A percentile compares a stretch with the other conserved stretches of the same genome.
Evolutionary conservation across 1,140 invertebrate genomes (phyloP).

Genomic region (Chymomyza costata): DNA sequence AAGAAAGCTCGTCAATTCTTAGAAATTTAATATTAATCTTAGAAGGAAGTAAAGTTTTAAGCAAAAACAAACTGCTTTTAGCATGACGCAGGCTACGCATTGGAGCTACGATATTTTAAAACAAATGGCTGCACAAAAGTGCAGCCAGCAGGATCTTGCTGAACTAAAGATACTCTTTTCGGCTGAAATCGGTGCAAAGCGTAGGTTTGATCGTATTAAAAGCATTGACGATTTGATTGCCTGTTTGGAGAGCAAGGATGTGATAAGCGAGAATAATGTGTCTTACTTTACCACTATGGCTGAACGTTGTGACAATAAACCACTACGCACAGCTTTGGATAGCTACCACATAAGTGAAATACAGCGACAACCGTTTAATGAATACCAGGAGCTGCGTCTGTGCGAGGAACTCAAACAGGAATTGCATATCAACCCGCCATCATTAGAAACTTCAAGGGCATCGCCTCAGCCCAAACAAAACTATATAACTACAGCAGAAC

Average conservation of each 20-base stretch:
- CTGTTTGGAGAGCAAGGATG: slow-evolving; percentile 49
- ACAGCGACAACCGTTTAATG: slow-evolving; percentile 5
- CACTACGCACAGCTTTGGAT: slow-evolving; percentile 22
- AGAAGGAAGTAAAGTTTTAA: too few species aligned
- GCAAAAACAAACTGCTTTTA: too few species aligned
- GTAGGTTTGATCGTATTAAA: slow-evolving; percentile 34
- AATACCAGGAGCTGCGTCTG: slow-evolving; percentile 45
- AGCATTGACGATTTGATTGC: slow-evolving; percentile 47
- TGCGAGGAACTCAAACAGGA: slow-evolving; percentile 45
- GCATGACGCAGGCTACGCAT: slow-evolving; percentile 7
- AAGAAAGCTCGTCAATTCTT: too few species aligned
- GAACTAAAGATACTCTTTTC: slow-evolving; percentile 37
- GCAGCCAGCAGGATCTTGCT: slow-evolving; percentile 18
- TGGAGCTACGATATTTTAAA: slow-evolving; percentile 56
- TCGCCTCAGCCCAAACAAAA: slow-evolving; percentile 23
- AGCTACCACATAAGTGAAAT: slow-evolving; percentile 19
- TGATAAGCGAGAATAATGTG: slow-evolving; percentile 44
- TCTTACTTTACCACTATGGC: too few species aligned
- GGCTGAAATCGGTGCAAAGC: slow-evolving; percentile 37
- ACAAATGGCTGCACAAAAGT: slow-evolving; percentile 25
- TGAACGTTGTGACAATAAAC: slow-evolving; percentile 1
- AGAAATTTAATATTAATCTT: too few species aligned
- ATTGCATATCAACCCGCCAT: slow-evolving; percentile 20
- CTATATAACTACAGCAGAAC: slow-evolving; percentile 22
- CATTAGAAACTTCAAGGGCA: not conserved